Evolutionary conservation across 2,888 invertebrate genomes (phyloP).

Genomic region (Rosalia funebris): DNA sequence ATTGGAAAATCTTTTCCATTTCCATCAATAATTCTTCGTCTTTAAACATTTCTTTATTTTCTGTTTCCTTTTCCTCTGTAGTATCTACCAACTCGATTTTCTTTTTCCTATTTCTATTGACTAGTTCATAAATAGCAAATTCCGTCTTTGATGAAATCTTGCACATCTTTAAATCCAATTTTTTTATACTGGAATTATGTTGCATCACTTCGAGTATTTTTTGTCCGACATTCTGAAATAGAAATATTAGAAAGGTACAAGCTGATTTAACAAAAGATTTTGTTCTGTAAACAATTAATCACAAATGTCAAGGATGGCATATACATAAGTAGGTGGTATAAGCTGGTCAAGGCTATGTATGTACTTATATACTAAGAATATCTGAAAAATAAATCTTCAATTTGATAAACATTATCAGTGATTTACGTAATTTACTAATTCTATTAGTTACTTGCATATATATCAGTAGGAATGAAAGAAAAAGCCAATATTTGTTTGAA

Average conservation of each 20-base stretch:
- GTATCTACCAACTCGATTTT: neutral
- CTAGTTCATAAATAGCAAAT: conserved; percentile 46
- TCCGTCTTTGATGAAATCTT: conserved; percentile 46
- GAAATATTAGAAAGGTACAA: conserved; percentile 2
- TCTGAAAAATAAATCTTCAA: too few relatives aligned
- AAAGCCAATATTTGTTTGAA: too few relatives aligned
- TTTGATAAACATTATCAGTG: too few relatives aligned
- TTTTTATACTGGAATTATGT: conserved; percentile 47
- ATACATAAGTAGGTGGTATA: too few relatives aligned
- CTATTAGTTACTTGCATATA: too few relatives aligned
- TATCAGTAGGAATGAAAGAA: too few relatives aligned
- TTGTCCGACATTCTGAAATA: conserved; percentile 51
- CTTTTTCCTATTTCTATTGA: conserved; percentile 41
- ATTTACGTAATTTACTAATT: too few relatives aligned
- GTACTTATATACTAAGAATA: too few relatives aligned
- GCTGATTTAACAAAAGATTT: too few relatives aligned
- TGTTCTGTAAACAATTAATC: too few relatives aligned
- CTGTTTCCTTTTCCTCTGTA: neutral
- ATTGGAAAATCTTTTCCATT: conserved; percentile 18
- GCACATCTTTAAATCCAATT: conserved; percentile 56
- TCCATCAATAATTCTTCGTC: neutral
- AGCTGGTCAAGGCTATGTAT: too few relatives aligned
- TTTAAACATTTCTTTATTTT: neutral
- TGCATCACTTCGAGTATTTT: conserved; percentile 47
- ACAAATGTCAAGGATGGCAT: too few relatives aligned